A percentile compares a stretch with the other conserved stretches of the same genome.
These are phyloP conservation scores for Coendou prehensilis DNA, from an alignment of 2,797 vertebrate genomes.

Conservation along the genomic window DNA sequence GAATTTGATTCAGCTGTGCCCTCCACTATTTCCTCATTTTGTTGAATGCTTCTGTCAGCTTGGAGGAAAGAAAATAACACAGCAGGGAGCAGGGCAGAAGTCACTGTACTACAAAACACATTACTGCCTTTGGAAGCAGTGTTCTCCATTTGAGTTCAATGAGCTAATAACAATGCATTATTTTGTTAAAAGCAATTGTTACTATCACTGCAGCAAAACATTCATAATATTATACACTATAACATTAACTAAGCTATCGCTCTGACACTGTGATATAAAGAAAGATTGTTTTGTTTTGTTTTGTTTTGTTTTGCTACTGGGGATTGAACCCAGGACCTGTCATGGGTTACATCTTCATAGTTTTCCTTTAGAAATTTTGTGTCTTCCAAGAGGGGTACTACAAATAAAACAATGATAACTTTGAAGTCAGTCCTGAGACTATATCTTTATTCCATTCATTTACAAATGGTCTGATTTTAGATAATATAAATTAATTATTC, in stretches of 20 bases:
- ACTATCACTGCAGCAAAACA: slow-evolving; percentile 66
- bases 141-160: slow-evolving; percentile 81
- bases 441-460: not conserved
- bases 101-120: slow-evolving; percentile 66
- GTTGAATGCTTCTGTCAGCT: slow-evolving; percentile 75
- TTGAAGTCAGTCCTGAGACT: not conserved
- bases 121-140: slow-evolving; percentile 73
- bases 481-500: not conserved
- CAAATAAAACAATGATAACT: not conserved
- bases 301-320: not conserved
- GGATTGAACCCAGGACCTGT: not conserved
- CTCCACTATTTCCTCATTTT: slow-evolving; percentile 74
- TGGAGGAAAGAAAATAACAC: slow-evolving; percentile 75
- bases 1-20: slow-evolving; percentile 82
- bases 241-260: slow-evolving; percentile 11
- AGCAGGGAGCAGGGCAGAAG: slow-evolving; percentile 77
- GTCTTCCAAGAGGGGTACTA: not conserved
- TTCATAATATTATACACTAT: not conserved
- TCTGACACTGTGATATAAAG: slow-evolving; percentile 20
- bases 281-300: not conserved
- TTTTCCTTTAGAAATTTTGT: slow-evolving; percentile 25
- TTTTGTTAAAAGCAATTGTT: slow-evolving; percentile 78
- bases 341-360: slow-evolving; percentile 1
- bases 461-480: not conserved
- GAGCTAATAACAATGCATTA: slow-evolving; percentile 76